phyloP scores from a whole-genome alignment of 2,113 vertebrate species.

The Actenoides hombroni region DNA sequence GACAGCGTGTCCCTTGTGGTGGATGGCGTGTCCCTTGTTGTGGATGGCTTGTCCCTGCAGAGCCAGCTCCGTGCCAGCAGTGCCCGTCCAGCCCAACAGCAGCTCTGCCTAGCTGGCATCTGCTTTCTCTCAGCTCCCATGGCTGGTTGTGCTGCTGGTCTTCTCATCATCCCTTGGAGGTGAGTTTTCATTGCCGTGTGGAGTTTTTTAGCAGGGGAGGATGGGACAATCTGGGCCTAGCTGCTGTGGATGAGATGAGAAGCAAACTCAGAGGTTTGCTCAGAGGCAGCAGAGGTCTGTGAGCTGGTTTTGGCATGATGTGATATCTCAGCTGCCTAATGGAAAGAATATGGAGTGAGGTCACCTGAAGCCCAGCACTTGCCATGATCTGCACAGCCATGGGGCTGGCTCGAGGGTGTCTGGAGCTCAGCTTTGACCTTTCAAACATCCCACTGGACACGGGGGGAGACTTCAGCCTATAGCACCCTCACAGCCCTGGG shows the following conservation, averaged over 20 bases:
- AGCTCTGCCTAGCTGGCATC: not conserved
- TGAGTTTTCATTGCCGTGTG: not conserved
- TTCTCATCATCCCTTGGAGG: not conserved
- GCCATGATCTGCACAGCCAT: not conserved
- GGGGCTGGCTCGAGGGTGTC: not conserved
- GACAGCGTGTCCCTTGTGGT: not conserved
- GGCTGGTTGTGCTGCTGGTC: not conserved
- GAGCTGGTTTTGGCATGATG: not conserved
- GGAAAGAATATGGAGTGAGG: not conserved
- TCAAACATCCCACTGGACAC: not conserved
- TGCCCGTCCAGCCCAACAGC: not conserved
- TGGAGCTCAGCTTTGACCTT: not conserved
- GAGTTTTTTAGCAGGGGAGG: not conserved
- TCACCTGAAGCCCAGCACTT: not conserved
- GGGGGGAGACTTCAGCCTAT: not conserved
- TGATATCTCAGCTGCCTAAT: not conserved
- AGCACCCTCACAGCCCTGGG: fast-evolving
- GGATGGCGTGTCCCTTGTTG: not conserved
- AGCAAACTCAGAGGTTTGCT: not conserved
- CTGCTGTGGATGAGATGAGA: not conserved
- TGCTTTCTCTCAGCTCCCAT: not conserved
- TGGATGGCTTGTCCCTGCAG: not conserved
- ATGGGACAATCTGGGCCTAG: not conserved
- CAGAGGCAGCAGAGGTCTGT: not conserved
- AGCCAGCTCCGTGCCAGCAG: not conserved